Base-by-base conservation (phyloP, 2,797 vertebrate species). In the Pseudopleuronectes americanus region DNA sequence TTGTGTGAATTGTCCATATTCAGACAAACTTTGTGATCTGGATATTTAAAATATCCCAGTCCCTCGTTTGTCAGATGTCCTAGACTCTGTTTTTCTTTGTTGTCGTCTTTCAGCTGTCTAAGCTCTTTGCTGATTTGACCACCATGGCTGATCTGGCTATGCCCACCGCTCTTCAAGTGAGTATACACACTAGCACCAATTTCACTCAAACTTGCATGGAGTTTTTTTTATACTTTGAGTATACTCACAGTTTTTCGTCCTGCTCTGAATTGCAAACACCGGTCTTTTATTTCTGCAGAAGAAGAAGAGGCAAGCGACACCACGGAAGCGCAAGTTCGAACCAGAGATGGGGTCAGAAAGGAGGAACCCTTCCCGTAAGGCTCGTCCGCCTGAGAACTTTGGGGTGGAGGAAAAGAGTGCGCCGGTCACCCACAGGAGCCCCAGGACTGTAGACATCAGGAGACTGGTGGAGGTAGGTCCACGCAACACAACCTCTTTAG, bases 351-450 rank as follows among this genome's bases (percentile, higher is more conserved):
- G 87, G 59, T 86, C 95, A 26, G 74, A 94, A 4, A 93, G 97
- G 64, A 95, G 97, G 48, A 99, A 99, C 87, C 97, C 97, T 0
- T 93, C 95, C 6, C 96, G 97, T 52, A 98, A 94, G 4, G 98
- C 97, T 2, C 95, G 97, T 22, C 98, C 98, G 2, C 97, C 95
- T 0, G 96, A 97, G 86, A 97, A 98, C 62, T 99, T 99, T 81
- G 97, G 90, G 0, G 88, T 97, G 70, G 97, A 98, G 84, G 94
- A 94, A 63, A 95, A 94, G 66, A 90, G 89, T 0, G 74, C 92
- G 55, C 94, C 95, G 0, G 54, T 92, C 0, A 13, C 86, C 13
- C 90, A 80, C 71, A 92, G 91, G 71, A 89, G 74, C 49, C 91
- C 92, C 26, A 94, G 93, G 13, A 91, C 85, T 45, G 81, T 94